Evolutionary conservation across 2,888 invertebrate species (phyloP).

Genomic region (Ectropis crepuscularia): DNA sequence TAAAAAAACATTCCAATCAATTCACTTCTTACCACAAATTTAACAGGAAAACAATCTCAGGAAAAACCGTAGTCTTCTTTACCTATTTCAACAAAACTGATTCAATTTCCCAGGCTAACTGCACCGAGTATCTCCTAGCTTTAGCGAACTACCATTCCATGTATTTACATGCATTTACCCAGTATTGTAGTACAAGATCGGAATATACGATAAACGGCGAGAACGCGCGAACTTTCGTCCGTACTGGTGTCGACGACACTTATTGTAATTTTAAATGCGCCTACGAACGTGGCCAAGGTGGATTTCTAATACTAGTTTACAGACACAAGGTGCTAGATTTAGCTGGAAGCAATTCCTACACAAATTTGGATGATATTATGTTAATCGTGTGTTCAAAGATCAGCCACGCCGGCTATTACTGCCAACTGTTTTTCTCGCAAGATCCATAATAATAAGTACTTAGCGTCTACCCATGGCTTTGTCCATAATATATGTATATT

Average conservation of each 20-base stretch:
- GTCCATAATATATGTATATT: no score
- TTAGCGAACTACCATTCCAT: slow-evolving; percentile 23
- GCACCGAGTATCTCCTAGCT: slow-evolving; percentile 18
- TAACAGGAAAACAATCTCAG: background rate
- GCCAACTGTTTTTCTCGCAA: no score
- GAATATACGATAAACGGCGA: slow-evolving; percentile 64
- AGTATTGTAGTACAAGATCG: slow-evolving; percentile 56
- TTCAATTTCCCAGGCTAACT: slow-evolving; percentile 5
- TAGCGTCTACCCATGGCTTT: no score
- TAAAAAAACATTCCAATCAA: no score
- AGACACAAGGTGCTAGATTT: slow-evolving; percentile 9
- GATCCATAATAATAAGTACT: no score
- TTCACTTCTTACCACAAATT: background rate
- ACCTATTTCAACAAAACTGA: slow-evolving; percentile 4
- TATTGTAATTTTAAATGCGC: slow-evolving; percentile 81
- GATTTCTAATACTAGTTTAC: slow-evolving; percentile 45
- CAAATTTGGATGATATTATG: background rate
- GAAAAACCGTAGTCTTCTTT: background rate
- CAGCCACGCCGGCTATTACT: no score
- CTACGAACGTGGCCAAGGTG: slow-evolving; percentile 51
- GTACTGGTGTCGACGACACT: slow-evolving; percentile 65
- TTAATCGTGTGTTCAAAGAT: no score
- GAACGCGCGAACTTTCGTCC: slow-evolving; percentile 74
- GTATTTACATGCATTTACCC: slow-evolving; percentile 34
- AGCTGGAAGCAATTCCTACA: background rate